phyloP scores from a whole-genome alignment of 2,113 vertebrate genomes.

The Thomomys bottae region DNA sequence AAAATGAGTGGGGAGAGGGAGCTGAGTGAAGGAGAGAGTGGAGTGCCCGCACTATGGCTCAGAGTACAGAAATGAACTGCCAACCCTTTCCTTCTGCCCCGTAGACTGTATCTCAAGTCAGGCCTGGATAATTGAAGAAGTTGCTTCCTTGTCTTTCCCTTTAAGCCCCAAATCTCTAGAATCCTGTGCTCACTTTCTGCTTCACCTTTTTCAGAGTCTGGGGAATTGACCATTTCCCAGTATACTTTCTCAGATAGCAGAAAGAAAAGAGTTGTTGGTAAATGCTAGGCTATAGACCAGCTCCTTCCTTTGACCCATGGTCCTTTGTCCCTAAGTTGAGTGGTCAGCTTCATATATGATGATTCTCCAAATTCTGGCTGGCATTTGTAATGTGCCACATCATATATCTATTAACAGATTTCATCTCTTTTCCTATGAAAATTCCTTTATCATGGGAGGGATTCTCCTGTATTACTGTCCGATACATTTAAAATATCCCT shows the following conservation, averaged over 20 bases:
- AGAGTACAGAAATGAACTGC: neutral
- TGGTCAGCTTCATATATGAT: neutral
- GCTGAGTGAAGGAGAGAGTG: neutral
- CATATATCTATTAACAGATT: neutral
- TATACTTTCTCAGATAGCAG: neutral
- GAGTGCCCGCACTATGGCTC: neutral
- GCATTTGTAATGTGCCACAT: neutral
- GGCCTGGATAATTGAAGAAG: neutral
- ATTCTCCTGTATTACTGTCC: neutral
- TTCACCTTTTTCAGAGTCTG: neutral
- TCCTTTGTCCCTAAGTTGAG: neutral
- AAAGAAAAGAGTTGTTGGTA: neutral
- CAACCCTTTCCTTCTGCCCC: neutral
- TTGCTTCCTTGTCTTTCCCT: neutral
- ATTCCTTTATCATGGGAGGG: neutral
- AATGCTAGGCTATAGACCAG: neutral
- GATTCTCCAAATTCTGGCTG: neutral
- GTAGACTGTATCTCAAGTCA: neutral
- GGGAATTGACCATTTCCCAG: too few species aligned
- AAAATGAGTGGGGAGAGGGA: neutral
- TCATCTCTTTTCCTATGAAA: neutral
- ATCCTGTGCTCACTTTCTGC: neutral
- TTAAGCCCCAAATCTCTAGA: neutral
- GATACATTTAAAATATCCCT: neutral
- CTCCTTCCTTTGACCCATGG: neutral